Base-by-base conservation (phyloP, 2,888 invertebrate genomes). In the Cantharis lateralis region DNA sequence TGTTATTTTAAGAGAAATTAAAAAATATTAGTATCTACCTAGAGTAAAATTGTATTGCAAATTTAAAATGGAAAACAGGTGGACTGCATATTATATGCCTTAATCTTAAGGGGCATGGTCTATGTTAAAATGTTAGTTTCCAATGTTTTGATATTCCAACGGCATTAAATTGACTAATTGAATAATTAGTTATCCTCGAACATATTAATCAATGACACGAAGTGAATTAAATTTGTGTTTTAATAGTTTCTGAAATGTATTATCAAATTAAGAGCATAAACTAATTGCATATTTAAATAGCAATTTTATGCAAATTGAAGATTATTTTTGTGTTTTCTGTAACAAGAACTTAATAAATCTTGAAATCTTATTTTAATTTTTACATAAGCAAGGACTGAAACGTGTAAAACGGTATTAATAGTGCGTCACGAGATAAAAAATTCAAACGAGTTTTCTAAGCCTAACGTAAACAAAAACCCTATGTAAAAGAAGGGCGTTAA, bases 401-500 rank as follows among this genome's bases (percentile, higher is more conserved):
- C 48, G 48, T 48, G 48, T 48, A 48, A 48, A 48, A 48, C n/a
- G 48, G 48, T 48, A 48, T 48, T 48, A 48, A 48, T 48, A 48
- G 48, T 48, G 48, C 48, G 48, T 48, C 48, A 48, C 64, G n/a
- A 66, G 64, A 20, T 20, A 66, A 66, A 63, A 63, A 63, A 66
- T 20, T 20, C 24, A 20, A 66, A 66, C 24, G 64, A n/a, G 64
- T 66, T 66, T 18, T 24, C 64, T 16, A 66, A 18, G 24, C 13
- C 64, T 24, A 66, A 66, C 64, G 24, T 20, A 66, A 66, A 66
- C 64, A 66, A 20, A 64, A 66, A 66, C 64, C 64, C 70, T 9
- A 48, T 48, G 48, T 48, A 63, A 72, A 68, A 26, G 68, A 72
- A 77, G 77, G 77, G 77, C 62, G 77, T 77, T 77, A 77, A 74